Percentiles rank a stretch among this genome's conserved stretches.
Conservation (phyloP, 2,113 vertebrate species). For the Pluvialis apricaria region DNA sequence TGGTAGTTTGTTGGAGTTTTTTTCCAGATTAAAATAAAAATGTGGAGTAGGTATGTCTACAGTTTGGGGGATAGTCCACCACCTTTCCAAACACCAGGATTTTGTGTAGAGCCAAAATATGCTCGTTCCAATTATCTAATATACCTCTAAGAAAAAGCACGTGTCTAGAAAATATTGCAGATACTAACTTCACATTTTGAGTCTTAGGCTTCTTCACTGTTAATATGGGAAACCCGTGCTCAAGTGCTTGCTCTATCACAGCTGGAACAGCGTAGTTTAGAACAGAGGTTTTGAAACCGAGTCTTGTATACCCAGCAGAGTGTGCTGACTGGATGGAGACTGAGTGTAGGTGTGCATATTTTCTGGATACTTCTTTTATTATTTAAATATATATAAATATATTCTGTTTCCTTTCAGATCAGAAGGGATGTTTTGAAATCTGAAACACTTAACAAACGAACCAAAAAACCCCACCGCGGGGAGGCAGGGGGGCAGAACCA, state of each 20-base stretch:
- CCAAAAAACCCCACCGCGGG: accelerated
- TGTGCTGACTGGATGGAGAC: neutral
- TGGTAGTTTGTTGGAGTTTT: too few species aligned
- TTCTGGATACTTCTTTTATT: neutral
- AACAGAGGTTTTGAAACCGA: neutral
- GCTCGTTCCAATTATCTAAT: neutral
- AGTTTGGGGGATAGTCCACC: neutral
- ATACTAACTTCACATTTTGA: neutral
- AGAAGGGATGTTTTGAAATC: neutral
- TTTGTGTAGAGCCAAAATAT: neutral
- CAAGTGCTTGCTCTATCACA: neutral
- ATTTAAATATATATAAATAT: neutral
- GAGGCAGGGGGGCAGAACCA: neutral
- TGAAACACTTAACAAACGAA: neutral
- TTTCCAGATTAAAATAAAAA: neutral
- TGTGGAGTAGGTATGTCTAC: accelerated
- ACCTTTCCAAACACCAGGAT: neutral
- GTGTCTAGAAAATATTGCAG: neutral
- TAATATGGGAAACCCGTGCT: neutral
- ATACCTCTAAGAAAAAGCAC: neutral
- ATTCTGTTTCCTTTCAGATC: neutral
- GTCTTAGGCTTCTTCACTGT: neutral
- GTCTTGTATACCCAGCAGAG: neutral
- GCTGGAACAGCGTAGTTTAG: neutral
- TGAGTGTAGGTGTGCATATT: neutral